Evolutionary conservation across 2,113 vertebrate species (phyloP).

Genomic region (Corythaixoides concolor): DNA sequence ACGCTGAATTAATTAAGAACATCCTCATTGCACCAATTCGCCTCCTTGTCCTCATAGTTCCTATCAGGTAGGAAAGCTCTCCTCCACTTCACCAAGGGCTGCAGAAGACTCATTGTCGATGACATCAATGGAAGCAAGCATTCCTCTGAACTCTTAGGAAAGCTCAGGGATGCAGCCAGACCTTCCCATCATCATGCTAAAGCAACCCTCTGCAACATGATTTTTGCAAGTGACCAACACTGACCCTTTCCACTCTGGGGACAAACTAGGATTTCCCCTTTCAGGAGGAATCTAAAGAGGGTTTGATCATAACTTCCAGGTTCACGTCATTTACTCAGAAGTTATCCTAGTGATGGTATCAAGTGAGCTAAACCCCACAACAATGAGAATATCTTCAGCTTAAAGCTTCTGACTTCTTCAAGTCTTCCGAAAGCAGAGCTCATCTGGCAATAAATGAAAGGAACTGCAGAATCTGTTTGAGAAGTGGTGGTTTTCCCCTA

Average conservation of each 20-base stretch:
- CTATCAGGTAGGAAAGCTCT: not conserved
- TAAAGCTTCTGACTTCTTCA: not conserved
- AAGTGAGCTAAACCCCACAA: not conserved
- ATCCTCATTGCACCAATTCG: not conserved
- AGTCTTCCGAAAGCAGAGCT: not conserved
- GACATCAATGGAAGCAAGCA: not conserved
- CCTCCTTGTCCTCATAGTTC: not conserved
- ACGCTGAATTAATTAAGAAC: not conserved
- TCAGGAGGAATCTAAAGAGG: not conserved
- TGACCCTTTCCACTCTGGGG: not conserved
- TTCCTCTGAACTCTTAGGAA: not conserved
- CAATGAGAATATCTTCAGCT: not conserved
- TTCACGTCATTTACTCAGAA: not conserved
- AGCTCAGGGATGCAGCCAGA: not conserved
- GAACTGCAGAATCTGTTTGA: not conserved
- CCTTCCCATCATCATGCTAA: not conserved
- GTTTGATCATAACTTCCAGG: not conserved
- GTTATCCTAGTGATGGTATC: not conserved
- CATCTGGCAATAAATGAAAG: not conserved
- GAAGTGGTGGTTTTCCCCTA: not conserved
- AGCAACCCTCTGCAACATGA: accelerated
- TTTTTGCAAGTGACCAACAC: not conserved
- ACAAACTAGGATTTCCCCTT: not conserved
- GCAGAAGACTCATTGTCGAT: not conserved
- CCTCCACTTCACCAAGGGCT: not conserved